These are phyloP conservation scores for Thalassaphorura encarpata DNA, from an alignment of 1,140 invertebrate species.

Conservation along the genomic window DNA sequence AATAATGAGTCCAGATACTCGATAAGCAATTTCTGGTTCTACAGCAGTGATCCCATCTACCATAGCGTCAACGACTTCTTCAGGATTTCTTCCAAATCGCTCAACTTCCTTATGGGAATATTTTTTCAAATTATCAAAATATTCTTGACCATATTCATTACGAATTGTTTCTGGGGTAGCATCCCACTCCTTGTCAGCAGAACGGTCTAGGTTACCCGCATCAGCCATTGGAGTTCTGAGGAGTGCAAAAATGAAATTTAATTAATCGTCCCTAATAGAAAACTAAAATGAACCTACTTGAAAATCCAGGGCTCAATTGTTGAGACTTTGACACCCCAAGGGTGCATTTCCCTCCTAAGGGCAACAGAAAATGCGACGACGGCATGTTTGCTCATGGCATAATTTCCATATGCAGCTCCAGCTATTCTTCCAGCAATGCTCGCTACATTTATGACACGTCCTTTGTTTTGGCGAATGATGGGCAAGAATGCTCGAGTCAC, in stretches of 20 bases:
- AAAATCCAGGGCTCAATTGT: slow-evolving; percentile 44
- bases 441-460: slow-evolving; percentile 44
- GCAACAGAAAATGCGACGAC: slow-evolving; percentile 45
- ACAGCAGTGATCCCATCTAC: not conserved
- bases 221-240: not conserved
- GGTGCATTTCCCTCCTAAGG: slow-evolving; percentile 45
- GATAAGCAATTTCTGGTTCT: not conserved
- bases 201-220: not conserved
- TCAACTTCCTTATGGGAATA: too few species aligned
- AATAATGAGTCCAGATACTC: not conserved
- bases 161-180: not conserved
- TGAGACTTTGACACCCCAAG: slow-evolving; percentile 44
- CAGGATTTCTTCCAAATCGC: not conserved
- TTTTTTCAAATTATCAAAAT: not conserved
- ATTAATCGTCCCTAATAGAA: too few species aligned
- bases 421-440: slow-evolving; percentile 44
- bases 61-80: not conserved
- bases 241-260: too few species aligned
- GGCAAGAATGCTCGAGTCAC: slow-evolving; percentile 44
- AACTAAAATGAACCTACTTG: slow-evolving; percentile 40
- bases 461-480: slow-evolving; percentile 37
- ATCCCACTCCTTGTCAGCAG: not conserved
- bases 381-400: slow-evolving; percentile 46
- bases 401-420: slow-evolving; percentile 42
- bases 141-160: not conserved